A percentile compares a stretch with the other conserved stretches of the same genome.
phyloP scores from a whole-genome alignment of 2,113 vertebrate species.

The Gymnarchus niloticus region DNA sequence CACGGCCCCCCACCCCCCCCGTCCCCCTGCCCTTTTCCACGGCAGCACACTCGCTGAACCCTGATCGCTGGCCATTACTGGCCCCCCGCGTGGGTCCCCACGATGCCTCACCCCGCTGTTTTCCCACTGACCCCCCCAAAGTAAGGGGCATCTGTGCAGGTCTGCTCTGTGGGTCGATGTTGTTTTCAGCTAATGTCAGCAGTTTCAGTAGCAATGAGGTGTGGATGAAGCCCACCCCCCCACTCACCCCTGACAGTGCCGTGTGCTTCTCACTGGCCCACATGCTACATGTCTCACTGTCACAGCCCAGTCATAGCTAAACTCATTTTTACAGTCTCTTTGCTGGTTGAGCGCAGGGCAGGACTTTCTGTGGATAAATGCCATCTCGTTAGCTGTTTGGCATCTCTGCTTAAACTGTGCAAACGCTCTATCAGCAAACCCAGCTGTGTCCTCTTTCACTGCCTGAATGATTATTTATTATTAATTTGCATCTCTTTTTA shows the following conservation, averaged over 20 bases:
- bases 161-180: conserved; percentile 34
- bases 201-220: conserved; percentile 43
- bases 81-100: neutral
- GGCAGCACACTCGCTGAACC: too few species aligned
- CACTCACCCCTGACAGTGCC: neutral
- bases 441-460: neutral
- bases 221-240: conserved; percentile 34
- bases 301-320: conserved; percentile 30
- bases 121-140: conserved; percentile 11
- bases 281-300: conserved; percentile 37
- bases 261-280: conserved; percentile 28
- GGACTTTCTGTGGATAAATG: conserved; percentile 31
- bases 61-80: neutral
- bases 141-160: conserved; percentile 36
- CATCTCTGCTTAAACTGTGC: neutral
- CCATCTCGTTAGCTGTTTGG: neutral
- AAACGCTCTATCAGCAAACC: neutral
- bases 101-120: neutral
- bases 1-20: conserved; percentile 39
- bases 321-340: conserved; percentile 36
- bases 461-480: conserved; percentile 7
- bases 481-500: neutral
- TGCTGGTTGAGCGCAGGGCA: conserved; percentile 16
- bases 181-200: conserved; percentile 43
- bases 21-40: neutral